Base-by-base conservation (phyloP, 2,888 invertebrate genomes). In the Scaptomyza reducta region DNA sequence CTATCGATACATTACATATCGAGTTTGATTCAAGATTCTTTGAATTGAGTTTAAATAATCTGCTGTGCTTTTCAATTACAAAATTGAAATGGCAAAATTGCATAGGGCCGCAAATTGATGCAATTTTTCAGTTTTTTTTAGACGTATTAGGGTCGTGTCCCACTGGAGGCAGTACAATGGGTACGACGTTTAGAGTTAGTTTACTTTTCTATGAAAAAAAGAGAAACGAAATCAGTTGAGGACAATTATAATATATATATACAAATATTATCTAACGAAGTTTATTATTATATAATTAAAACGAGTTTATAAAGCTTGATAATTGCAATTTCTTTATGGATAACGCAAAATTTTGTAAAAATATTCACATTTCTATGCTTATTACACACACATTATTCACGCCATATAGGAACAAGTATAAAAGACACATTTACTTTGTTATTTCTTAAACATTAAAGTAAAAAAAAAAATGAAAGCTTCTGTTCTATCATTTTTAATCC, bases 1-100 rank as follows among this genome's bases (percentile, higher is more conserved):
- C n/a, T n/a, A 14, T 35, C n/a, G 14, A 38, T 42, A 42, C 6
- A 4, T 7, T 27, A 27, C 6, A 3, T 7, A 27, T 27, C 7
- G 7, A 27, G 27, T 27, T 27, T 27, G 7, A 7, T 27, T 27
- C 6, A 27, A 6, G 27, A 9, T 27, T 27, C 9, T 27, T 27
- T 9, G 0, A 10, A 3, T 31, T 10, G 7, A 27, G 27, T 1
- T 27, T 6, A 27, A 27, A 27, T 27, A 1, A 7, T 7, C 3
- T 31, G 31, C 1, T 7, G 7, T 22, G 1, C 22, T 22, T 22
- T 22, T 3, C 27, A 84, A 87, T 87, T 87, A 61, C 27, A 66
- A 46, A 70, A 79, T 60, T 57, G 14, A 53, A 62, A 61, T 60
- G 49, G 45, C 13, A 25, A 59, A 45, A 63, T 74, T 61, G 49